Conservation (phyloP, 2,888 invertebrate species). For the Zele albiditarsus region DNA sequence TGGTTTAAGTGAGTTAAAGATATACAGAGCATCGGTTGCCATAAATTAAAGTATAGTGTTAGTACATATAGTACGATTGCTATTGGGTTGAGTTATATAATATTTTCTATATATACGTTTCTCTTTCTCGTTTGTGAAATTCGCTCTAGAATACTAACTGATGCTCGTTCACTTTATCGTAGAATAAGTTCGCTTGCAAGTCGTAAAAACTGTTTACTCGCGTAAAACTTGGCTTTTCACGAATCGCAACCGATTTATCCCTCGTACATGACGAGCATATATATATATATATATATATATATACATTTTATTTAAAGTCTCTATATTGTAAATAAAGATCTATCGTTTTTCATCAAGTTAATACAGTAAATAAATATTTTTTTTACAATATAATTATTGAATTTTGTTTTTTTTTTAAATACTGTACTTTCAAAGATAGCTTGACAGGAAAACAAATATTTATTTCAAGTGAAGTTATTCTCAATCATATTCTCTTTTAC, state of each 20-base stretch:
- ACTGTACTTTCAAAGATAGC: no score
- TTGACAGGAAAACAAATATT: no score
- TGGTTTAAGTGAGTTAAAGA: background rate
- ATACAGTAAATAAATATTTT: background rate
- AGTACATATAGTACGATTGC: background rate
- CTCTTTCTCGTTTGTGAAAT: background rate
- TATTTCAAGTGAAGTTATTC: no score
- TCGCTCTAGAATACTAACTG: conserved; percentile 24
- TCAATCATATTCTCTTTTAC: no score
- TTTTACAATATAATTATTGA: background rate
- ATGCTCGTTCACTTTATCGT: conserved; percentile 35
- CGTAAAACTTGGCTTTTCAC: conserved; percentile 36
- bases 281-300: background rate
- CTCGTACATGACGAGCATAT: background rate
- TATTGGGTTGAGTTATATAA: conserved; percentile 1
- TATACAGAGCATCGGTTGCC: background rate
- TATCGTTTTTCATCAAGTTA: background rate
- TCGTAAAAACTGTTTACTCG: conserved; percentile 40
- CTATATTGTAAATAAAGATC: background rate
- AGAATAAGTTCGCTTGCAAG: conserved; percentile 35
- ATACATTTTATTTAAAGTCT: background rate
- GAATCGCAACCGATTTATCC: conserved; percentile 28
- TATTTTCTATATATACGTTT: conserved; percentile 8
- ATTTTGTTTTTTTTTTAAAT: background rate
- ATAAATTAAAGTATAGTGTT: conserved; percentile 2